Percentiles rank a stretch among this genome's conserved stretches.
phyloP scores from a whole-genome alignment of 2,113 vertebrate species.

The Ploceus nigricollis region DNA sequence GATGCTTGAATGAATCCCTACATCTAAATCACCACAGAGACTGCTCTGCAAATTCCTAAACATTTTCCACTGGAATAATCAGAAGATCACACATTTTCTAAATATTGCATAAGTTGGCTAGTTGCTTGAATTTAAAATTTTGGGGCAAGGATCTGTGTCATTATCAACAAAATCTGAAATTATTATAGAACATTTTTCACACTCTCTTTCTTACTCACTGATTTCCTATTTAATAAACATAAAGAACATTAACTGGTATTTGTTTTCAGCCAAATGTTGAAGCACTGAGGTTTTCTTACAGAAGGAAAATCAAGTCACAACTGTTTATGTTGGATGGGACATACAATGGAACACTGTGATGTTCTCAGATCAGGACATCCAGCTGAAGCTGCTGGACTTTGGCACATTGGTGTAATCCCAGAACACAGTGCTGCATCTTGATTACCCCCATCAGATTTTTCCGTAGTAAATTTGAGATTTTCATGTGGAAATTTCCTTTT shows the following conservation, averaged over 20 bases:
- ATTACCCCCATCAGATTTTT: neutral
- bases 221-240: slow-evolving; percentile 40
- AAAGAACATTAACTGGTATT: slow-evolving; percentile 13
- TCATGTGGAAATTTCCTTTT: neutral
- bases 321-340: neutral
- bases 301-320: neutral
- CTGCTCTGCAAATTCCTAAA: neutral
- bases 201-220: slow-evolving; percentile 11
- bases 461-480: neutral
- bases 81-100: slow-evolving; percentile 16
- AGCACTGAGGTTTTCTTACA: neutral
- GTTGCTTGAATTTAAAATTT: slow-evolving; percentile 20
- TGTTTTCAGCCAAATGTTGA: slow-evolving; percentile 29
- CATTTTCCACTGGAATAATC: slow-evolving; percentile 29
- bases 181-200: neutral
- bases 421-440: neutral
- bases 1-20: neutral
- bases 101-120: slow-evolving; percentile 25
- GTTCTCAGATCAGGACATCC: neutral
- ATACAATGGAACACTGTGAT: neutral
- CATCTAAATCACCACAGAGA: slow-evolving; percentile 6
- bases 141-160: slow-evolving; percentile 8
- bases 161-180: slow-evolving; percentile 21
- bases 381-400: neutral
- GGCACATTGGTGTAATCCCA: neutral